Percentiles rank a stretch among this genome's conserved stretches.
phyloP scores from a whole-genome alignment of 2,888 invertebrate genomes.

The Nemurella pictetii region DNA sequence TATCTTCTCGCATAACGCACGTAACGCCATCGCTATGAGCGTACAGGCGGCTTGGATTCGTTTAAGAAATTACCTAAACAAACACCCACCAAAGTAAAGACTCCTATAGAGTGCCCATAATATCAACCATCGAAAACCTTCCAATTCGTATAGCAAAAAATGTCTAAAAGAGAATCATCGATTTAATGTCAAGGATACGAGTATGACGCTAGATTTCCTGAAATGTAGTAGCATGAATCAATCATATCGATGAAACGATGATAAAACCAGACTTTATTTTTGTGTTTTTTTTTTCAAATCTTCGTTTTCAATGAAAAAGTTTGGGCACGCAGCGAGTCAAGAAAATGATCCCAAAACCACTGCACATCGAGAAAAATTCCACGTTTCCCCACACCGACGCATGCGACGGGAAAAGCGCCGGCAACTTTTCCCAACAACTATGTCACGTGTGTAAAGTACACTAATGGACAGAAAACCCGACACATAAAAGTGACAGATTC shows the following conservation, averaged over 20 bases:
- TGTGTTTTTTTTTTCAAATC: background rate
- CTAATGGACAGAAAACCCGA: slow-evolving; percentile 21
- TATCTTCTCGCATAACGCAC: background rate
- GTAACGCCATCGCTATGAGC: background rate
- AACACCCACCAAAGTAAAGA: background rate
- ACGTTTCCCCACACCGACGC: background rate
- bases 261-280: background rate
- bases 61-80: background rate
- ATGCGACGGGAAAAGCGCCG: background rate
- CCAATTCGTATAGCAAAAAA: background rate
- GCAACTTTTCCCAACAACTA: slow-evolving; percentile 18
- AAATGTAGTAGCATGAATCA: background rate
- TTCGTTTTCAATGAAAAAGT: background rate
- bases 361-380: slow-evolving; percentile 14
- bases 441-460: slow-evolving; percentile 6
- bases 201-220: background rate
- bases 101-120: background rate
- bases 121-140: too few relatives aligned
- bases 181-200: background rate
- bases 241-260: background rate
- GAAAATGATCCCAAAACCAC: slow-evolving; percentile 11
- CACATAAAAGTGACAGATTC: background rate
- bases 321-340: background rate
- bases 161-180: background rate
- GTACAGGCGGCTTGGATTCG: background rate